Evolutionary conservation across 92 coral and sea anemone genomes (phyloP).

Genomic region (Hydrozoanthus gracilis): DNA sequence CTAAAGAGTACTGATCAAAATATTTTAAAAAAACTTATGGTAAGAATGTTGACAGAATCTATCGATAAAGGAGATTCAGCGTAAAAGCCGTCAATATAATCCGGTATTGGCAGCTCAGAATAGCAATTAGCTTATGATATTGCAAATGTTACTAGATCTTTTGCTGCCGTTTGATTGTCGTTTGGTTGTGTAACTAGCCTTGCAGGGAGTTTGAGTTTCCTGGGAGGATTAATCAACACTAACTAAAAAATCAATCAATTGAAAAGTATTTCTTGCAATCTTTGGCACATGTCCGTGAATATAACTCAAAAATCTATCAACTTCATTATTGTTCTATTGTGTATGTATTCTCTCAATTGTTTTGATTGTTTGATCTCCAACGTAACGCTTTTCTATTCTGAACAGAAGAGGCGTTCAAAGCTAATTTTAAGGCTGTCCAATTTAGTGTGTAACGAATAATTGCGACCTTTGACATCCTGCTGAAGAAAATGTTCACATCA

Average conservation of each 20-base stretch:
- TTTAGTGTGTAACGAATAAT: too few relatives aligned
- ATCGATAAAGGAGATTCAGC: too few relatives aligned
- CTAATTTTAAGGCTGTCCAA: not conserved
- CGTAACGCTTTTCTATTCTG: not conserved
- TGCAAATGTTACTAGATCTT: not conserved
- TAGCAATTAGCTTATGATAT: not conserved
- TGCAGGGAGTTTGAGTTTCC: slow-evolving; percentile 7
- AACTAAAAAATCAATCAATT: not conserved
- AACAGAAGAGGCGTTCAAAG: not conserved
- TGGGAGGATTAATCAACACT: not conserved
- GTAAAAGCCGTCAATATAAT: not conserved
- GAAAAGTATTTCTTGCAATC: not conserved
- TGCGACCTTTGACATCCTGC: too few relatives aligned
- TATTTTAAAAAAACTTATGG: too few relatives aligned
- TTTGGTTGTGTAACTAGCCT: not conserved
- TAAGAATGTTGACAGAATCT: too few relatives aligned
- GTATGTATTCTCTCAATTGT: too few relatives aligned
- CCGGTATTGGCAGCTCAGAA: not conserved
- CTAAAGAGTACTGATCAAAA: too few relatives aligned
- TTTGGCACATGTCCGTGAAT: not conserved
- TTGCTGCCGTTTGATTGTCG: too few relatives aligned
- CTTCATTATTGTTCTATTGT: too few relatives aligned
- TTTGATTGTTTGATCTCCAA: not conserved
- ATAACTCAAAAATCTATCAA: not conserved
- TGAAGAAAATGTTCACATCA: too few relatives aligned